Base-by-base conservation (phyloP, 2,113 vertebrate genomes). In the Plotosus lineatus region DNA sequence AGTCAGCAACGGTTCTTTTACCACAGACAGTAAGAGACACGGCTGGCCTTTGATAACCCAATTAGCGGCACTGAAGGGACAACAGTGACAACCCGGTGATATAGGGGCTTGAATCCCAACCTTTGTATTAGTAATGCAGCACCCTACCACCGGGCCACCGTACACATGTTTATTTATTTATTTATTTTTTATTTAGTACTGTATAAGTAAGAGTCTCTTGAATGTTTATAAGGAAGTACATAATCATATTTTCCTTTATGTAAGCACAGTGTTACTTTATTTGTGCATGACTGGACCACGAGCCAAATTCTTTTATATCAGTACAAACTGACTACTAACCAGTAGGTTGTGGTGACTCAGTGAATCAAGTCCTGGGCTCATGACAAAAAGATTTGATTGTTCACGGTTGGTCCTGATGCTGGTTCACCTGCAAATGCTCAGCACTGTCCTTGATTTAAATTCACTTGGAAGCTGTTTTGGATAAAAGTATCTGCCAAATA, bases 391-490 rank as follows among this genome's bases (percentile, higher is more conserved):
- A 19, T 56, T n/a, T 28, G 15, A 21, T 14, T 15, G 38, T 46
- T 31, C 44, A 26, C n/a, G 9, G 42, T 17, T 48, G 23, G 38
- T 40, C 40, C 38, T 11, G 40, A 12, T 68, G 42, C 66, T 14
- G n/a, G n/a, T 48, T 71, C 46, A 71, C 26, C 68, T 71, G n/a
- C 8, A 48, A 71, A n/a, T 71, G 14, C 31, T 23, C 1, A 28
- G 15, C 9, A 17, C 75, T 19, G 10, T 42, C 38, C 14, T 76
- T 60, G n/a, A 58, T 42, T 76, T 46, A 26, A 2, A 61, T 77
- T 63, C 26, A 21, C 28, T 46, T 77, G 55, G 21, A 63, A 61
- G 75, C n/a, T 77, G 75, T 63, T 77, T 63, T 77, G 28, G n/a
- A 63, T 77, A 2, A 79, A 69, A 56, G 36, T 50, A 55, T 79